Conservation (phyloP, 2,888 invertebrate genomes). For the Polia nebulosa region DNA sequence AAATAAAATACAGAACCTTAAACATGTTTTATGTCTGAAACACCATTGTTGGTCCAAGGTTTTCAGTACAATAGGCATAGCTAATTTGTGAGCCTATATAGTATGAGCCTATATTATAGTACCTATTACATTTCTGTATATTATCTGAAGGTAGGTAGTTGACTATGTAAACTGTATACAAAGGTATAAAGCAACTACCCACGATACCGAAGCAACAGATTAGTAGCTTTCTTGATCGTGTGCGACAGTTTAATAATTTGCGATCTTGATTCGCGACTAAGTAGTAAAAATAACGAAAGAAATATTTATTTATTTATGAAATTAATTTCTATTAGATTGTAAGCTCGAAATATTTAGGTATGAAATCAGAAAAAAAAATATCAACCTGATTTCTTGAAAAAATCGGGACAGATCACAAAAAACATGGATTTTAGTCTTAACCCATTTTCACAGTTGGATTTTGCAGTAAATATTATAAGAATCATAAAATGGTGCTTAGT, state of each 20-base stretch:
- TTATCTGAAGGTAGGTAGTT: constrained; percentile 2
- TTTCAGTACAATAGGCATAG: constrained; percentile 34
- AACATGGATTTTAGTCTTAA: constrained; percentile 10
- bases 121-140: neutral
- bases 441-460: constrained; percentile 8
- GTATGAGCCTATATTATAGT: constrained; percentile 9
- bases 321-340: neutral
- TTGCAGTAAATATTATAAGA: neutral
- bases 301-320: neutral
- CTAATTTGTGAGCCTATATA: constrained; percentile 29
- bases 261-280: neutral
- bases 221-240: neutral
- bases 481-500: constrained; percentile 5
- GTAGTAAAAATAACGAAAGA: neutral
- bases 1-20: constrained; percentile 25
- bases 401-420: neutral
- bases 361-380: neutral
- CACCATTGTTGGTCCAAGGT: constrained; percentile 52
- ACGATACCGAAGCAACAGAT: constrained; percentile 29
- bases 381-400: constrained; percentile 7
- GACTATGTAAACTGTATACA: neutral
- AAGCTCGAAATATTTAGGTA: neutral
- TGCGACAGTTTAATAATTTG: constrained; percentile 4
- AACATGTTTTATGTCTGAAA: constrained; percentile 25
- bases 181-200: neutral